Evolutionary conservation across 2,888 invertebrate genomes (phyloP).

Genomic region (Drosophila setosimentum): DNA sequence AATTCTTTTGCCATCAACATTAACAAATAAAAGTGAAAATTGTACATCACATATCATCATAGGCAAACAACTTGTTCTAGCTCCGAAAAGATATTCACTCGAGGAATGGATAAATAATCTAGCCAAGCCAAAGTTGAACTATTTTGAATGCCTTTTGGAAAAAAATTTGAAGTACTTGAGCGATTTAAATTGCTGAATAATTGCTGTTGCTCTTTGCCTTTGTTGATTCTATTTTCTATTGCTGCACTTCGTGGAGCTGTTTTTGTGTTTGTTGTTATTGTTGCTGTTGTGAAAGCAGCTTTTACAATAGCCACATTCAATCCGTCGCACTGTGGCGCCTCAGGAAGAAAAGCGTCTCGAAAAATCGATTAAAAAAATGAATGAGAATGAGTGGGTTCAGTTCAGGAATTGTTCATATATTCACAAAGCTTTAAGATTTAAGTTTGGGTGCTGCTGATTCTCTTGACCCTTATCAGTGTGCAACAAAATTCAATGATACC

Average conservation of each 20-base stretch:
- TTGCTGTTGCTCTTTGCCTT: slow-evolving; percentile 63
- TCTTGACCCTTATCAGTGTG: not conserved
- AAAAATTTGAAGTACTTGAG: slow-evolving; percentile 70
- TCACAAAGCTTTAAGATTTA: not conserved
- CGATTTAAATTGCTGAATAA: slow-evolving; percentile 76
- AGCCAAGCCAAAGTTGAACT: slow-evolving; percentile 35
- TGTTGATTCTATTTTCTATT: slow-evolving; percentile 14
- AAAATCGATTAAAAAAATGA: not conserved
- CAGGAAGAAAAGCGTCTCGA: not conserved
- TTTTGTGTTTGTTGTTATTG: slow-evolving; percentile 13
- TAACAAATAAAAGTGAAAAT: not conserved
- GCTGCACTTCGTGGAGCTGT: not conserved
- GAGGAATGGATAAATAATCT: slow-evolving; percentile 7
- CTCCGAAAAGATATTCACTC: slow-evolving; percentile 20
- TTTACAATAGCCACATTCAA: slow-evolving; percentile 49
- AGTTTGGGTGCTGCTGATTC: not conserved
- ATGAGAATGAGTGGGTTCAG: not conserved
- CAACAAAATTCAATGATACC: not conserved
- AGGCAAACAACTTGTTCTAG: not conserved
- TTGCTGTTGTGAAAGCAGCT: slow-evolving; percentile 37
- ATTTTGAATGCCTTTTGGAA: slow-evolving; percentile 43
- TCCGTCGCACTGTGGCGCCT: not conserved
- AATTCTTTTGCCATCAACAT: not conserved
- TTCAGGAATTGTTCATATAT: not conserved
- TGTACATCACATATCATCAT: not conserved